Base-by-base conservation (phyloP, 2,888 invertebrate genomes). In the Eupithecia pulchellata region DNA sequence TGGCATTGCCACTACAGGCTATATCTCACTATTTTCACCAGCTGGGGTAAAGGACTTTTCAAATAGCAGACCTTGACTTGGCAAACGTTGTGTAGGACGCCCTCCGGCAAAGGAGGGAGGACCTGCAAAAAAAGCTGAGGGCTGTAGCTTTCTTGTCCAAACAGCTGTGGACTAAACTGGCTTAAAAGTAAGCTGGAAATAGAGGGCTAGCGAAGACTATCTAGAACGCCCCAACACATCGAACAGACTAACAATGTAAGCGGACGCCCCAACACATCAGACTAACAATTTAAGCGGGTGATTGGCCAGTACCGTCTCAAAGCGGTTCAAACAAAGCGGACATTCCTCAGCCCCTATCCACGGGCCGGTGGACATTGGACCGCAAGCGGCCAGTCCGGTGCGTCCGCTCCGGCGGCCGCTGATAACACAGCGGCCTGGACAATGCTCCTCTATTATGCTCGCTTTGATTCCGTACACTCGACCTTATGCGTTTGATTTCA, bases 261-360 rank as follows among this genome's bases (percentile, higher is more conserved):
- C n/a, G n/a, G n/a, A n/a, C n/a, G n/a, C n/a, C n/a, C n/a, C n/a
- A n/a, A n/a, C n/a, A n/a, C n/a, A 39, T n/a, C 42, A 42, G n/a
- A 42, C n/a, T 8, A n/a, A 42, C n/a, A n/a, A n/a, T n/a, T 42
- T n/a, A 8, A n/a, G 42, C 36, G 2, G 42, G 8, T 2, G 1
- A 20, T 20, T 20, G 9, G 2, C 20, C 9, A 20, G 25, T 52
- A 25, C 52, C 13, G 13, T 52, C 52, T 52, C 25, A 25, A 25
- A 20, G 52, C 13, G 25, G 11, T 11, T 20, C 20, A 25, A 25
- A 52, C 52, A 25, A 25, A 52, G 52, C 25, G 9, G 47, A 42
- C n/a, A 6, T 42, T n/a, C 42, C 42, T 42, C 42, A 52, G 52
- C 20, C 52, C 52, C 52, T 52, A 52, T 52, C 52, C 25, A 25